Base-by-base conservation (phyloP, 2,888 invertebrate genomes). In the Flabesymbios commensalis region DNA sequence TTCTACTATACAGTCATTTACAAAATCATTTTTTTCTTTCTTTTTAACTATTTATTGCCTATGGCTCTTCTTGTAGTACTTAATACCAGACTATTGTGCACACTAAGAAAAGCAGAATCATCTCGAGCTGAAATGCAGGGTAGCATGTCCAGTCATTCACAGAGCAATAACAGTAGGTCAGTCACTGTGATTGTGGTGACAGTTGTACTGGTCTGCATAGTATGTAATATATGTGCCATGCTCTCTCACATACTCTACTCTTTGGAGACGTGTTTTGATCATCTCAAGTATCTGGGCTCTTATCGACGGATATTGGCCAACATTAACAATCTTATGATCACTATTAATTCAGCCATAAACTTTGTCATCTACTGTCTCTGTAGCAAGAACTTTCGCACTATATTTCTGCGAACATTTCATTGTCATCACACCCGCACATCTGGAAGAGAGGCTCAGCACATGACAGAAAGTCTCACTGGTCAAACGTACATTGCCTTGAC, bases 351-450 rank as follows among this genome's bases (percentile, higher is more conserved):
- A 3, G 58, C 58, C 42, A 48, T 62, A 29, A 64, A 64, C 56
- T 64, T 64, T 39, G 31, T 57, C 58, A 61, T 64, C 41, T 64
- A 64, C 52, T 64, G 61, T 26, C 32, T 61, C 17, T 62, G 45
- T 45, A 61, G 61, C 7, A 24, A 49, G 5, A 64, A 57, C 42
- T 64, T 64, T 57, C 43, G 64, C 2, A 5, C 28, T 1, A 36
- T 26, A 17, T 51, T 60, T 17, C 7, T 7, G n/a, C 45, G 24
- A 10, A 22, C 45, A 14, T 45, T 10, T n/a, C n/a, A n/a, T n/a
- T n/a, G n/a, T n/a, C n/a, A n/a, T n/a, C n/a, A n/a, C n/a, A n/a
- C n/a, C n/a, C n/a, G n/a, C n/a, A n/a, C n/a, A n/a, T n/a, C n/a
- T n/a, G n/a, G n/a, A n/a, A n/a, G n/a, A n/a, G n/a, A n/a, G n/a